These are phyloP conservation scores for Caenorhabditis inopinata DNA, from an alignment of 1,140 invertebrate species.

Conservation along the genomic window DNA sequence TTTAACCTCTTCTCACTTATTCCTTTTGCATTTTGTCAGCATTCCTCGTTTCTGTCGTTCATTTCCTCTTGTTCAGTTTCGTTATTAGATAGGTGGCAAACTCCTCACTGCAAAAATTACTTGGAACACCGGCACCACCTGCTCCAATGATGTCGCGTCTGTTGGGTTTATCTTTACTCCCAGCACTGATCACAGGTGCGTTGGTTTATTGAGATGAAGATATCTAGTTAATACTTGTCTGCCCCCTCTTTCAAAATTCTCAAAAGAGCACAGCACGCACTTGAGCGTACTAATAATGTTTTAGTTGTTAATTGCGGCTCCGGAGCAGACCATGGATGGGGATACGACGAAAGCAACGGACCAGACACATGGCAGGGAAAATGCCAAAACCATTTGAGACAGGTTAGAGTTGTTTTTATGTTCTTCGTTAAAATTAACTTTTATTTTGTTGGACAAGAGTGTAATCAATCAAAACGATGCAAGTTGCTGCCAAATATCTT, in stretches of 20 bases:
- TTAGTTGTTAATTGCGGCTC: neutral
- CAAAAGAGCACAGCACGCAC: neutral
- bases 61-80: neutral
- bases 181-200: neutral
- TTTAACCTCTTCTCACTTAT: neutral
- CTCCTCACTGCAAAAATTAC: neutral
- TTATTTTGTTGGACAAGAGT: no score
- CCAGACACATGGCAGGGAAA: conserved; percentile 53
- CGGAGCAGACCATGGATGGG: conserved; percentile 49
- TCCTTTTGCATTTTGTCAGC: neutral
- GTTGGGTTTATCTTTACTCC: conserved; percentile 12
- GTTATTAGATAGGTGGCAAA: neutral
- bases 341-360: conserved; percentile 55
- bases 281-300: neutral
- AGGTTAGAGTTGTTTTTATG: conserved; percentile 34
- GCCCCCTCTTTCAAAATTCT: neutral
- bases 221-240: conserved; percentile 23
- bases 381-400: conserved; percentile 55
- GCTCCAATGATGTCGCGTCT: conserved; percentile 3
- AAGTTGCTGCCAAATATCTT: neutral
- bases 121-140: conserved; percentile 10
- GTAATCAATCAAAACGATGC: conserved; percentile 8
- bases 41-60: no score
- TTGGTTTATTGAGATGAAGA: conserved; percentile 1
- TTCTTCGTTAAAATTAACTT: neutral